phyloP scores from a whole-genome alignment of 2,797 vertebrate genomes.

The Leucoraja ocellata region DNA sequence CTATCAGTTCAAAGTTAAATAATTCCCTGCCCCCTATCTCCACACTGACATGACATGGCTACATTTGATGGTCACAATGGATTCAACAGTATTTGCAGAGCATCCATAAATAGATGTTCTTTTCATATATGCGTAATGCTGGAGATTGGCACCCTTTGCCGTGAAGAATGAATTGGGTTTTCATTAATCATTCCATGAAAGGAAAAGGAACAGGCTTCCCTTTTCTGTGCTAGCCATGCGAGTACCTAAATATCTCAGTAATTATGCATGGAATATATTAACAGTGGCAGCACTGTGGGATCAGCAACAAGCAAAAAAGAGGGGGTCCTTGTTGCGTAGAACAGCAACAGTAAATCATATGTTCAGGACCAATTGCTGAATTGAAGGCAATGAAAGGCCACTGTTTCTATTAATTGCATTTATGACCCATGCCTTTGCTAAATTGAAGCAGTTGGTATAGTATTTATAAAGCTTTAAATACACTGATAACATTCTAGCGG shows the following conservation, averaged over 20 bases:
- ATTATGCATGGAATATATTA: slow-evolving; percentile 35
- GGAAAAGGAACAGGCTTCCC: slow-evolving; percentile 29
- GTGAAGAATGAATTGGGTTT: slow-evolving; percentile 34
- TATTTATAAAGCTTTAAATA: slow-evolving; percentile 5
- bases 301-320: slow-evolving; percentile 33
- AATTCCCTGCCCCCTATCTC: neutral
- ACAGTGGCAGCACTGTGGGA: slow-evolving; percentile 23
- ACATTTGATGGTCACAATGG: neutral
- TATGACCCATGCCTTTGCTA: slow-evolving; percentile 3
- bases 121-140: slow-evolving; percentile 18
- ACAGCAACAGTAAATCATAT: slow-evolving; percentile 29
- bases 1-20: neutral
- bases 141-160: slow-evolving; percentile 14
- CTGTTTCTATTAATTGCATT: slow-evolving; percentile 3
- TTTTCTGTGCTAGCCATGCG: slow-evolving; percentile 5
- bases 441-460: neutral
- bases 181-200: slow-evolving; percentile 33
- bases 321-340: slow-evolving; percentile 11
- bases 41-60: neutral
- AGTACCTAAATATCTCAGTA: slow-evolving; percentile 27
- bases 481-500: neutral
- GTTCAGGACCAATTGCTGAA: neutral
- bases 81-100: slow-evolving; percentile 16
- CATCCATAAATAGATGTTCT: slow-evolving; percentile 27
- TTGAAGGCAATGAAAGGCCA: slow-evolving; percentile 15